Base-by-base conservation (phyloP, 2,797 vertebrate genomes). In the Tokudaia muenninki region DNA sequence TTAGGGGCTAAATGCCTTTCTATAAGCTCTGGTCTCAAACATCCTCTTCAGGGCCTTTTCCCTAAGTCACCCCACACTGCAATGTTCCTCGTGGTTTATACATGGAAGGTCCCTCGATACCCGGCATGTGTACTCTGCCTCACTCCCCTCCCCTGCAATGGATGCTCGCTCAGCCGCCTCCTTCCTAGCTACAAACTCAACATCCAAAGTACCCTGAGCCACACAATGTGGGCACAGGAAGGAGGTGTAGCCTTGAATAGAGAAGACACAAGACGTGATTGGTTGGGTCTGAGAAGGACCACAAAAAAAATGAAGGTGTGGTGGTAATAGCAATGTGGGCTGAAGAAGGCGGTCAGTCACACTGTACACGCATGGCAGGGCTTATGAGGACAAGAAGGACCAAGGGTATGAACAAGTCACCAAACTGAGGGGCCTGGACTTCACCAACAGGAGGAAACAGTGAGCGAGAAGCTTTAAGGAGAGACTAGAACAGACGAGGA, bases 281-380 rank as follows among this genome's bases (percentile, higher is more conserved):
- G 37, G 41, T 3, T 6, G 21, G 47, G 47, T 31, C 16, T 2
- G 47, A 16, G 78, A 7, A 37, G 55, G 16, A 37, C 0, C 0
- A 16, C 1, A 0, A n/a, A 79, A 79, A 0, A 41, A 79, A 22
- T 59, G 1, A 52, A 41, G 57, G 31, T 29, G n/a, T 0, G 0
- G 12, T 5, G 17, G 31, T 13, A 7, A 14, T 1, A 0, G 0
- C 0, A n/a, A n/a, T 2, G 2, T 0, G 8, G 0, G 7, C 31
- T 24, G 22, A 6, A 24, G 19, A 2, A 0, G 3, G 2, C 0
- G 2, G 74, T 14, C 37, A 1, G 74, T 9, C 34, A 0, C 2
- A 34, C 87, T 17, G 55, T 11, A 13, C 57, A 1, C 0, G 13
- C 13, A 44, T 17, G 22, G 6, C 74, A 14, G 17, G 57, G 79